Conservation (phyloP, 2,113 vertebrate species). For the Collichthys lucidus region DNA sequence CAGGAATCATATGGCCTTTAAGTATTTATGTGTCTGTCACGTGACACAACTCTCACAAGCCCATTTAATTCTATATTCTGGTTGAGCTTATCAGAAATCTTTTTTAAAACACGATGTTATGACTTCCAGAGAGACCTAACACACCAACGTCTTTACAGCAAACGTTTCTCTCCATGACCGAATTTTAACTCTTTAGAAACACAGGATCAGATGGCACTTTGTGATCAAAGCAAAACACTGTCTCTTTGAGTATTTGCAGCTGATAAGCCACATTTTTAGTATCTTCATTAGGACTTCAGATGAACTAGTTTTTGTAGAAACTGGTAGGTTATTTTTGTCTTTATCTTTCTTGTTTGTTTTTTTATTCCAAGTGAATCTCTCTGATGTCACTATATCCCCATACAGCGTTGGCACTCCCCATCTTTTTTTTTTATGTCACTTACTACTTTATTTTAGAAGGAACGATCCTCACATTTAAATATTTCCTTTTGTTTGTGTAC, state of each 20-base stretch:
- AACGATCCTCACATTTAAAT: not conserved
- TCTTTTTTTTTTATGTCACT: not conserved
- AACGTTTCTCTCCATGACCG: not conserved
- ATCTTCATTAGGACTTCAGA: not conserved
- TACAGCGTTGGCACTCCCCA: no score
- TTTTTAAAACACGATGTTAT: not conserved
- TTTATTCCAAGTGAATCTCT: not conserved
- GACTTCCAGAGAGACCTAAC: not conserved
- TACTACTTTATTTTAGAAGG: not conserved
- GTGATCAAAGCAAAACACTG: not conserved
- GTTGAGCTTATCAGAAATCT: not conserved
- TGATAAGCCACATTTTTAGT: not conserved
- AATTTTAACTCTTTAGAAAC: not conserved
- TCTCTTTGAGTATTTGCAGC: not conserved
- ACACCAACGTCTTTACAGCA: not conserved
- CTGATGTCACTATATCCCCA: not conserved
- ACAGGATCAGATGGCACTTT: not conserved
- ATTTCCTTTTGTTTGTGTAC: not conserved
- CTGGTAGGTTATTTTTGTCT: no score
- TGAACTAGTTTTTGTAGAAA: not conserved
- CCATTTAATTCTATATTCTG: not conserved
- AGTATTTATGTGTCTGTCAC: conserved; percentile 77
- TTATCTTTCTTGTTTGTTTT: not conserved
- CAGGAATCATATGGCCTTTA: conserved; percentile 70
- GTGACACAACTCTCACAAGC: conserved; percentile 22